Conservation (phyloP, 2,113 vertebrate species). For the Carlito syrichta region DNA sequence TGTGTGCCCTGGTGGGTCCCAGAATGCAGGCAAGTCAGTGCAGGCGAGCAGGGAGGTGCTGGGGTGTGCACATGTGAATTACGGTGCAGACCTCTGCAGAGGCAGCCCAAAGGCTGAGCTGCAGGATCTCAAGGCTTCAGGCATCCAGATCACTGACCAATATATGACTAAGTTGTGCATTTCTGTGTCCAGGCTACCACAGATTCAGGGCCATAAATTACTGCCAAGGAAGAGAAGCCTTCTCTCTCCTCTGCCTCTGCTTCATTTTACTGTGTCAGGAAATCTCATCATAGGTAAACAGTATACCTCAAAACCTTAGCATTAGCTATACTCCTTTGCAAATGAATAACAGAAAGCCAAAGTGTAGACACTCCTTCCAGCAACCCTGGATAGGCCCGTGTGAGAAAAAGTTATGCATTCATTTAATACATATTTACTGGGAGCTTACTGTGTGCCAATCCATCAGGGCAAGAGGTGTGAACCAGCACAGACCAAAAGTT, state of each 20-base stretch:
- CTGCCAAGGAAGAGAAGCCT: constrained; percentile 15
- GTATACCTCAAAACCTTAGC: not conserved
- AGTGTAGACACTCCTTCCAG: not conserved
- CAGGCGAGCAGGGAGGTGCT: not conserved
- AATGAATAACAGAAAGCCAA: constrained; percentile 3
- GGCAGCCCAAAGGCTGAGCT: not conserved
- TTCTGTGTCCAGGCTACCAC: constrained; percentile 67
- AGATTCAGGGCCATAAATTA: constrained; percentile 27
- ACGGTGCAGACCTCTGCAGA: not conserved
- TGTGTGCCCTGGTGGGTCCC: not conserved
- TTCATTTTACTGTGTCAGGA: constrained; percentile 44
- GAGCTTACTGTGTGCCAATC: not conserved
- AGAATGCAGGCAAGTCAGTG: not conserved
- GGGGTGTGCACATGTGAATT: not conserved
- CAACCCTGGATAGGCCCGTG: not conserved
- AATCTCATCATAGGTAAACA: constrained; percentile 49
- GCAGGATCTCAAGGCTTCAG: constrained; percentile 13
- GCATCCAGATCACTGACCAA: constrained; percentile 40
- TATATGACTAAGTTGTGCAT: constrained; percentile 41
- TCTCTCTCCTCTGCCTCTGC: not conserved
- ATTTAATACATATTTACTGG: not conserved
- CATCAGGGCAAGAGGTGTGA: not conserved
- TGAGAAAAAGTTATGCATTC: not conserved
- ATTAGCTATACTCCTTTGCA: not conserved
- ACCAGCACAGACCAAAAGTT: not conserved